Percentiles rank a stretch among this genome's conserved stretches.
Conservation (phyloP, 2,888 invertebrate species). For the Dasysyrphus tricinctus region DNA sequence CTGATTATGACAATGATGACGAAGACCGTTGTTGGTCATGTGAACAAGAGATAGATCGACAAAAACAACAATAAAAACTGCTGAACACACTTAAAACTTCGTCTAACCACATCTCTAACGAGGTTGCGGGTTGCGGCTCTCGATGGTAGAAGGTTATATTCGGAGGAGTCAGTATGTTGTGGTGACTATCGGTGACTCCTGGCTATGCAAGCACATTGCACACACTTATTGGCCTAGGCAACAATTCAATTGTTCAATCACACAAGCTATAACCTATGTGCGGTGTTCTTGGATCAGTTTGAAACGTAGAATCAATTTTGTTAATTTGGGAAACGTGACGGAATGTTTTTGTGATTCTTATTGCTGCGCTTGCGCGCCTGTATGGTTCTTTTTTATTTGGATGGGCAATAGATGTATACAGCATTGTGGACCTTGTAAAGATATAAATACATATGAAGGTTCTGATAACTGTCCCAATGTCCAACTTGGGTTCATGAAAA, state of each 20-base stretch:
- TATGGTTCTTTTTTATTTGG: slow-evolving; percentile 33
- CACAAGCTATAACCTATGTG: slow-evolving; percentile 8
- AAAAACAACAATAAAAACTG: slow-evolving; percentile 8
- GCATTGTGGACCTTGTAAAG: not conserved
- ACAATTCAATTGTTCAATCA: slow-evolving; percentile 74
- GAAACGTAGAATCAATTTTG: slow-evolving; percentile 78
- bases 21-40: slow-evolving; percentile 67
- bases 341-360: slow-evolving; percentile 74
- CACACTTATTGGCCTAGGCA: slow-evolving; percentile 22
- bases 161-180: slow-evolving; percentile 39
- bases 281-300: slow-evolving; percentile 40
- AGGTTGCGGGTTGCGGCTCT: slow-evolving; percentile 46
- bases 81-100: slow-evolving; percentile 12
- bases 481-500: slow-evolving; percentile 33
- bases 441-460: slow-evolving; percentile 35
- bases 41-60: slow-evolving; percentile 23
- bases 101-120: slow-evolving; percentile 55
- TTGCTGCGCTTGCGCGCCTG: slow-evolving; percentile 53
- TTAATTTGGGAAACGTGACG: slow-evolving; percentile 82
- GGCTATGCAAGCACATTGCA: not conserved
- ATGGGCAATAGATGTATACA: slow-evolving; percentile 26
- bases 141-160: slow-evolving; percentile 32
- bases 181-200: not conserved
- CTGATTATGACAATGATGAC: slow-evolving; percentile 66
- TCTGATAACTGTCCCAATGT: slow-evolving; percentile 59